These are phyloP conservation scores for Ganaspis brasiliensis DNA, from an alignment of 2,888 invertebrate genomes.

Conservation along the genomic window DNA sequence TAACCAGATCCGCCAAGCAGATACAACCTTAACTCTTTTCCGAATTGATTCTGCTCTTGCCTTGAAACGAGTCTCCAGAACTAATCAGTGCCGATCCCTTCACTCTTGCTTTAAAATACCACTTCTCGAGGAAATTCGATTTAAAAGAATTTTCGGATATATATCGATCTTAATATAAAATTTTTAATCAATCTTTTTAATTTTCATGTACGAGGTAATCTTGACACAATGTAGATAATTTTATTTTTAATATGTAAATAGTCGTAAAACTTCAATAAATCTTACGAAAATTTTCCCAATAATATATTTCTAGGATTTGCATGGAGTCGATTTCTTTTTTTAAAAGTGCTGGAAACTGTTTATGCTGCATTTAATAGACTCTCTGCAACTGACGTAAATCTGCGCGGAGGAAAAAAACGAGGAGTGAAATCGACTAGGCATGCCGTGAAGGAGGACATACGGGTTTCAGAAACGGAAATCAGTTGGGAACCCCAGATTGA, in stretches of 20 bases:
- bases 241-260: no score
- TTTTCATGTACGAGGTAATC: no score
- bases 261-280: no score
- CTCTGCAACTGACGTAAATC: slow-evolving; percentile 26
- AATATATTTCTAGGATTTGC: not conserved
- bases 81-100: slow-evolving; percentile 9
- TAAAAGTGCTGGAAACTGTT: slow-evolving; percentile 15
- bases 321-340: not conserved
- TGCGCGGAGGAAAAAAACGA: slow-evolving; percentile 44
- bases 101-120: not conserved
- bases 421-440: slow-evolving; percentile 43
- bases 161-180: no score
- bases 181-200: no score
- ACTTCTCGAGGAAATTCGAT: slow-evolving; percentile 6
- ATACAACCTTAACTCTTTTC: slow-evolving; percentile 2
- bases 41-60: not conserved
- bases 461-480: slow-evolving; percentile 71
- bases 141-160: slow-evolving; percentile 4
- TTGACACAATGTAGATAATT: no score
- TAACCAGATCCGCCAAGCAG: not conserved
- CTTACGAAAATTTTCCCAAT: no score
- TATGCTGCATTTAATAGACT: slow-evolving; percentile 32
- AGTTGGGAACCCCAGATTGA: slow-evolving; percentile 78
- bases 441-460: slow-evolving; percentile 58
- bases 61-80: not conserved